Percentiles rank a stretch among this genome's conserved stretches.
These are phyloP conservation scores for Cryptocephalus moraei DNA, from an alignment of 2,888 invertebrate genomes.

Conservation along the genomic window DNA sequence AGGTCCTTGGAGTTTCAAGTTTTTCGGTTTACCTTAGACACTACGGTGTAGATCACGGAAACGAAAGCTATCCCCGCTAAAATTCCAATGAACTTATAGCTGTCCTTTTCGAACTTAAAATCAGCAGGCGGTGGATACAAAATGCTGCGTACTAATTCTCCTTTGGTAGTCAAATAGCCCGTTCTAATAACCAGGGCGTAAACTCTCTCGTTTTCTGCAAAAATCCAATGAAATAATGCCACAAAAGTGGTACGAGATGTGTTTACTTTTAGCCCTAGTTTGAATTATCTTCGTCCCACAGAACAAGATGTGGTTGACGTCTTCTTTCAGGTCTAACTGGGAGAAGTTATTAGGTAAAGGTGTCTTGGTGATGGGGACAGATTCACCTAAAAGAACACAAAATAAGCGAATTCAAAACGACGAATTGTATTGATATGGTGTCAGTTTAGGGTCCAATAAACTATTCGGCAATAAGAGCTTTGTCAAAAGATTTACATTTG, in stretches of 20 bases:
- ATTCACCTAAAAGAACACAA: conserved; percentile 25
- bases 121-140: conserved; percentile 92
- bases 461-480: too few species aligned
- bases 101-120: conserved; percentile 91
- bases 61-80: conserved; percentile 66
- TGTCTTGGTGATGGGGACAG: conserved; percentile 60
- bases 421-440: too few species aligned
- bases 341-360: conserved; percentile 58
- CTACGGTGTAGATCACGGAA: conserved; percentile 81
- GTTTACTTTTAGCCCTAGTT: conserved; percentile 53
- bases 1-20: not conserved
- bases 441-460: not conserved
- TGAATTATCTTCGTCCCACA: conserved; percentile 88
- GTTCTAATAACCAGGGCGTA: conserved; percentile 69
- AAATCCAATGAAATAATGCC: not conserved
- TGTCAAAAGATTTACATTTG: not conserved
- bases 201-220: conserved; percentile 13
- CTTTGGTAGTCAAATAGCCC: conserved; percentile 87
- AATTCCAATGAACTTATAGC: conserved; percentile 79
- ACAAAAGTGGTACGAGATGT: not conserved
- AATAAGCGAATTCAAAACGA: not conserved
- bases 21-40: conserved; percentile 60
- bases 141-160: conserved; percentile 77
- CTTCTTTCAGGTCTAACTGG: conserved; percentile 70
- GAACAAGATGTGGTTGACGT: conserved; percentile 77